Evolutionary conservation across 2,113 vertebrate genomes (phyloP), one percentile per base, ranked within the genome.

Genomic region (Phrynosoma blainvillii): DNA sequence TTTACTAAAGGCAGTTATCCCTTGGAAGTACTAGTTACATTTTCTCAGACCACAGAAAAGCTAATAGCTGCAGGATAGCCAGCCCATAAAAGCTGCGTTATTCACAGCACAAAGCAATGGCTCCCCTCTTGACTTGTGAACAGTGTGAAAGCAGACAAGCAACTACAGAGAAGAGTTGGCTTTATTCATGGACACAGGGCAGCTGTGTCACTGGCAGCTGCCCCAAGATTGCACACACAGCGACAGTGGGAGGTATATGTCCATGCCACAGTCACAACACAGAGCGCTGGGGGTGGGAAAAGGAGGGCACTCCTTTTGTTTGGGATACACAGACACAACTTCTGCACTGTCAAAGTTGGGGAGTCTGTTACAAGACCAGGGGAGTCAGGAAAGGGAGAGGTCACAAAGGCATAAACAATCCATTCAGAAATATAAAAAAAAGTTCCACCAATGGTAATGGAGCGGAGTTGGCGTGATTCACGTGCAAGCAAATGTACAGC

Each of bases 231-330:
- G 95, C 96, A 95, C 96, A 96, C 96, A 96, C 95, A 96, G 95
- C 92, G 30, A 95, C 70, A n/a, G 42, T 80, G 91, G 94, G 88
- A 90, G 89, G 87, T 85, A 95, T 96, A 94, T 96, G 93, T 97
- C 96, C 97, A 97, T 97, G 96, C 96, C 96, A 97, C 96, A 88
- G 75, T 96, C 96, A 97, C 94, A 95, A 97, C 95, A 97, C 96
- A 96, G 40, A 88, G 95, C 85, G 86, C 94, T 91, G 84, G 93
- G 54, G 90, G 93, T 92, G 90, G 71, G 87, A 88, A 89, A 36
- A 70, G 84, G 85, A 54, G 71, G 21, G 82, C 85, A 32, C 1
- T 42, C 0, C 92, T 86, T 94, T 85, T 90, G 79, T 88, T 84
- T 88, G 92, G 94, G 87, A 27, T 78, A 89, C 87, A 93, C 91